These are phyloP conservation scores for Stratiomys singularior DNA, from an alignment of 2,888 invertebrate species.

Conservation along the genomic window DNA sequence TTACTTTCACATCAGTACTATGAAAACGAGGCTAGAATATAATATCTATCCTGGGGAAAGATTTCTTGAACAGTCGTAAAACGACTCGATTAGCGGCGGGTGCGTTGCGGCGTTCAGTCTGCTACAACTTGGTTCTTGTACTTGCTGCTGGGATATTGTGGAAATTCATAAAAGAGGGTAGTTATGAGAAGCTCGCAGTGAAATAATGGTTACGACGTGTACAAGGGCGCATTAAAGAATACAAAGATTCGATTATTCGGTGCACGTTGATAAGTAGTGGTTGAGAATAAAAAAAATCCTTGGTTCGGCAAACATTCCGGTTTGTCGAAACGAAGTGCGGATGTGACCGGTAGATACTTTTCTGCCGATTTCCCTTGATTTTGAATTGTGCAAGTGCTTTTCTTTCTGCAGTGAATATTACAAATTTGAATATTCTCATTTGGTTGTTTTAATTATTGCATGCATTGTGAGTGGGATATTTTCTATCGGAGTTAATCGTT, in stretches of 20 bases:
- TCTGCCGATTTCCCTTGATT: not conserved
- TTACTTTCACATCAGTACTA: conserved; percentile 37
- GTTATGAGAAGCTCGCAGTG: conserved; percentile 8
- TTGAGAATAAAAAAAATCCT: not conserved
- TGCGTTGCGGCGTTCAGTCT: conserved; percentile 31
- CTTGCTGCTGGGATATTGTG: conserved; percentile 15
- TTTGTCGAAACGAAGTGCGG: not conserved
- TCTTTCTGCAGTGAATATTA: not conserved
- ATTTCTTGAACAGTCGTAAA: conserved; percentile 41
- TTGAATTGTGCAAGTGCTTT: not conserved
- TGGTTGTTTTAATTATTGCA: too few species aligned
- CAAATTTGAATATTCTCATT: too few species aligned
- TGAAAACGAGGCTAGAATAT: conserved; percentile 38
- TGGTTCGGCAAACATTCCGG: not conserved
- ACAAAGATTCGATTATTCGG: not conserved
- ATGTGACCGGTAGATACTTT: not conserved
- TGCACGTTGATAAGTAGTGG: not conserved
- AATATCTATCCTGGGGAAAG: conserved; percentile 29
- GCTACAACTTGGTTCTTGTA: conserved; percentile 3
- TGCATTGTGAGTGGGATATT: too few species aligned
- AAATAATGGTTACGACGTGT: not conserved
- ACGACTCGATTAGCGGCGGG: conserved; percentile 36
- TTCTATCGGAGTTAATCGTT: too few species aligned
- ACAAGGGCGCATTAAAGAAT: not conserved
- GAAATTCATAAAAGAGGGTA: conserved; percentile 1